A percentile compares a stretch with the other conserved stretches of the same genome.
Evolutionary conservation across 2,888 invertebrate genomes (phyloP).

Genomic region (Volucella bombylans): DNA sequence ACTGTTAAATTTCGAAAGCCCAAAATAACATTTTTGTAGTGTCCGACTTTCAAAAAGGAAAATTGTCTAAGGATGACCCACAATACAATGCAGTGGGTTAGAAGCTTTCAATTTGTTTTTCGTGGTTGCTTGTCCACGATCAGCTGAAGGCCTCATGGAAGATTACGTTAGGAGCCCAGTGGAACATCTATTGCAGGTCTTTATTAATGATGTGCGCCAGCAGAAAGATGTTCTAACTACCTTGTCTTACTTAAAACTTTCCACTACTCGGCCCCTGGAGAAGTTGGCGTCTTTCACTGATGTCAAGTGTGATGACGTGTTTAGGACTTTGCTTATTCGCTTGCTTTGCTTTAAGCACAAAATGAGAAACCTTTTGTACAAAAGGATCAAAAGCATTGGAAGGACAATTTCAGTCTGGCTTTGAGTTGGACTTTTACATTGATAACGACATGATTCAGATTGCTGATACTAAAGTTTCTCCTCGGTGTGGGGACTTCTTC

Average conservation of each 20-base stretch:
- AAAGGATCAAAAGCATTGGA: constrained; percentile 95
- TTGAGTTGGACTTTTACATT: constrained; percentile 99
- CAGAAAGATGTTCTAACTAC: constrained; percentile 98
- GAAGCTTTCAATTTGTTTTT: constrained; percentile 97
- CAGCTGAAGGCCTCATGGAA: constrained; percentile 88
- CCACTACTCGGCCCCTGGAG: constrained; percentile 96
- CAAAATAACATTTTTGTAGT: too few relatives aligned
- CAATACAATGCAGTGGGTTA: constrained; percentile 97
- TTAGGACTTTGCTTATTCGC: constrained; percentile 92
- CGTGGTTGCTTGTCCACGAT: constrained; percentile 96
- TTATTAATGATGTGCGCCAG: constrained; percentile 98
- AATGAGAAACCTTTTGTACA: constrained; percentile 99
- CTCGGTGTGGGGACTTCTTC: constrained; percentile 99
- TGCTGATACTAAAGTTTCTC: constrained; percentile 99
- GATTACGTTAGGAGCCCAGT: constrained; percentile 94
- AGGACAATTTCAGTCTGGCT: constrained; percentile 98
- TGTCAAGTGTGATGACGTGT: constrained; percentile 87
- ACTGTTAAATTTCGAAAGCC: too few relatives aligned
- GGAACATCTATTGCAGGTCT: constrained; percentile 93
- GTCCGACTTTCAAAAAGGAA: too few relatives aligned
- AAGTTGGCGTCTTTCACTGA: constrained; percentile 97
- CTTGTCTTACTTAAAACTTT: constrained; percentile 96
- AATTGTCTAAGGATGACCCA: too few relatives aligned
- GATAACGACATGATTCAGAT: constrained; percentile 99
- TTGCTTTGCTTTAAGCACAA: constrained; percentile 99